A percentile compares a stretch with the other conserved stretches of the same genome.
Evolutionary conservation across 2,797 vertebrate genomes (phyloP).

Genomic region (Sebastes goodei): DNA sequence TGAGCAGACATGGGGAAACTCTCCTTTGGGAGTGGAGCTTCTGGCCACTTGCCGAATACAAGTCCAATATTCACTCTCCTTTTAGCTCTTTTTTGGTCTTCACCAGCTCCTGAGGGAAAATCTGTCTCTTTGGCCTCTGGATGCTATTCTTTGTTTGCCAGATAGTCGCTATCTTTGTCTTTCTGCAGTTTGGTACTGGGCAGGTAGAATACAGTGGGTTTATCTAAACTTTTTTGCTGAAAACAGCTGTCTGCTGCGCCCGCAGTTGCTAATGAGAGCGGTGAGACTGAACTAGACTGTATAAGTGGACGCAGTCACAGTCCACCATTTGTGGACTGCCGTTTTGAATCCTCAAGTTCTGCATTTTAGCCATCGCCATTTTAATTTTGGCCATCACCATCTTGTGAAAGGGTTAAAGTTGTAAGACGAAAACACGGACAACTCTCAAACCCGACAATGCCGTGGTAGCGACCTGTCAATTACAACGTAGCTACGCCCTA

Average conservation of each 20-base stretch:
- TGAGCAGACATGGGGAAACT: neutral
- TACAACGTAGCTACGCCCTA: too few relatives aligned
- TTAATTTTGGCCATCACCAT: too few relatives aligned
- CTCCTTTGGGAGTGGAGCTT: neutral
- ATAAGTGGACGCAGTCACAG: too few relatives aligned
- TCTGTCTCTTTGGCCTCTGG: neutral
- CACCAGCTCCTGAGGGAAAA: neutral
- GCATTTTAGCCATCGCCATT: too few relatives aligned
- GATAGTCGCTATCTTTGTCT: neutral
- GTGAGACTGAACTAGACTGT: neutral
- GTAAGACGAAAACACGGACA: accelerated
- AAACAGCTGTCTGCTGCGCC: neutral
- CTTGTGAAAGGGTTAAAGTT: too few relatives aligned
- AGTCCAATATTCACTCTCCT: neutral
- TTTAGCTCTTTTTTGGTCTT: neutral
- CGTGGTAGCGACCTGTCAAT: too few relatives aligned
- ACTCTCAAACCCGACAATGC: too few relatives aligned
- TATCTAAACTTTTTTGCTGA: accelerated
- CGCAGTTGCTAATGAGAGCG: neutral
- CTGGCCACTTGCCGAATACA: neutral
- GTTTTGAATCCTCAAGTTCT: too few relatives aligned
- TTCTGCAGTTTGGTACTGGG: neutral
- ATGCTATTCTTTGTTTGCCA: neutral
- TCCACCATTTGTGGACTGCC: too few relatives aligned
- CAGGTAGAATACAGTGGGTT: neutral